phyloP scores from a whole-genome alignment of 1,140 invertebrate species.

The Bradysia coprophila region DNA sequence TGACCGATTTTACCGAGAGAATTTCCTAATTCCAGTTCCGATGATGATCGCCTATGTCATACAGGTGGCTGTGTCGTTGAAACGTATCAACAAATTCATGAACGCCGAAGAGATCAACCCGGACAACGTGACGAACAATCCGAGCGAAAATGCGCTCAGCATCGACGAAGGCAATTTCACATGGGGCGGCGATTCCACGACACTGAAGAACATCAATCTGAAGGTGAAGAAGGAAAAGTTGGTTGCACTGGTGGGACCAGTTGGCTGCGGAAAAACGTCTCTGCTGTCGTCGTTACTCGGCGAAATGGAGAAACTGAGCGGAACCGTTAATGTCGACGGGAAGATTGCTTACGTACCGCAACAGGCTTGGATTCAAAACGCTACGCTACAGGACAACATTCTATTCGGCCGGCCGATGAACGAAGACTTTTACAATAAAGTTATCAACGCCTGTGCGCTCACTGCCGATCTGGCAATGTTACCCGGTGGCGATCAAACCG shows the following conservation, averaged over 20 bases:
- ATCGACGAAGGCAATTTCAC: conserved; percentile 61
- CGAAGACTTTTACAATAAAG: conserved; percentile 21
- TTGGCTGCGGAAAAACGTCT: conserved; percentile 66
- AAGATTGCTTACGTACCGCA: conserved; percentile 74
- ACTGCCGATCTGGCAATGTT: conserved; percentile 35
- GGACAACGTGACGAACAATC: conserved; percentile 47
- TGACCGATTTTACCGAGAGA: too few species aligned
- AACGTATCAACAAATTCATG: conserved; percentile 78
- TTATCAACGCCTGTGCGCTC: conserved; percentile 29
- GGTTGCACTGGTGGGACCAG: conserved; percentile 61
- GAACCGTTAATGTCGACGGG: conserved; percentile 56
- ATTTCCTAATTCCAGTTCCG: conserved; percentile 71
- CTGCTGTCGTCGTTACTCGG: conserved; percentile 64
- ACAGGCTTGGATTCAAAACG: conserved; percentile 83
- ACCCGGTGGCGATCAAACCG: conserved; percentile 28
- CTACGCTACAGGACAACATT: conserved; percentile 56
- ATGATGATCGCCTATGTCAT: conserved; percentile 77
- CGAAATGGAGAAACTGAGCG: conserved; percentile 59
- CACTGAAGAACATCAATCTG: conserved; percentile 55
- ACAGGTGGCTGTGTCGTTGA: conserved; percentile 62
- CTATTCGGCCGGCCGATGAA: conserved; percentile 36
- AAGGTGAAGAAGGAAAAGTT: conserved; percentile 41
- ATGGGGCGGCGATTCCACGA: conserved; percentile 44
- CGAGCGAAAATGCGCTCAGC: too few species aligned
- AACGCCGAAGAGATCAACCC: conserved; percentile 70